Evolutionary conservation across 1,140 invertebrate genomes (phyloP), one percentile per base, ranked within the genome.

Genomic region (Eupristina koningsbergeri): DNA sequence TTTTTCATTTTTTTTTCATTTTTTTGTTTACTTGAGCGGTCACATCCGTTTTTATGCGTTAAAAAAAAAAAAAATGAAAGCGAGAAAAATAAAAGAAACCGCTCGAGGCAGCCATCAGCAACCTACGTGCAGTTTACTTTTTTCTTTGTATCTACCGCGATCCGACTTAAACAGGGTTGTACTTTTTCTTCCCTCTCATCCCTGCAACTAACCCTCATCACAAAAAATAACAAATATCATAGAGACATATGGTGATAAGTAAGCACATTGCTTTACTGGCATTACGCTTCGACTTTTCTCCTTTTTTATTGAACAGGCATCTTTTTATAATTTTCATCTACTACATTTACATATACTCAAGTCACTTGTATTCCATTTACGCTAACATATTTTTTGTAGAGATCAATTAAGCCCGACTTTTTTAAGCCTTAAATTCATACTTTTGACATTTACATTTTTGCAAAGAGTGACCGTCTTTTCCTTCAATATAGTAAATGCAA

Each of bases 221-320:
- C 13, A 64, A 47, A 67, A 80, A 50, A 31, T 29, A 67, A 50
- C 29, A 80, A n/a, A 29, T 29, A 79, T 64, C 76, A 36, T 19
- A 80, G 41, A 22, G n/a, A 34, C 63, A 36, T 29, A 7, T 67
- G 39, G n/a, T 63, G 80, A 81, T 81, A 81, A 81, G 79, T 47
- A 31, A 58, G 3, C 26, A 36, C 50, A 71, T 80, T 73, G 80
- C 67, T 73, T 67, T 61, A 41, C 74, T 75, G 61, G 67, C 36
- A 69, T 71, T 39, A 26, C 39, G 45, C 79, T 78, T 53, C 47
- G 26, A 2, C 76, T 58, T 41, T 39, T 29, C 31, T n/a, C 17
- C 47, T 64, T 17, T 15, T 71, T 78, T 78, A 67, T 69, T 11
- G 29, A 7, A 0, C n/a, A 3, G 31, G 11, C 8, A 63, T 83